Conservation (phyloP, 1,140 invertebrate genomes). For the Bathynomus jamesi region DNA sequence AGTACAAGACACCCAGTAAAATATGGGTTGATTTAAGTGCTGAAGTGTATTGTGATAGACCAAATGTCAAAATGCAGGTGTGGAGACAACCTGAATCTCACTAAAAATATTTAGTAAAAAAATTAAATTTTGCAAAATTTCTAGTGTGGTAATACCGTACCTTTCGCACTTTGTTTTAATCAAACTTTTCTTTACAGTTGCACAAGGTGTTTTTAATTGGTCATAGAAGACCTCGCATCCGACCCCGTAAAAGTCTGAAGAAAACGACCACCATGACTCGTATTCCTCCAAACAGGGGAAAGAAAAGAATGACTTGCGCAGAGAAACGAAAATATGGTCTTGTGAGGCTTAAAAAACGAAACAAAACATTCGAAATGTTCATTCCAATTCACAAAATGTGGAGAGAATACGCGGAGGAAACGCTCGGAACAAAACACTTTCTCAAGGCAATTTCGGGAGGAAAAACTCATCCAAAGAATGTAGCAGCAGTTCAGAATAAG, state of each 20-base stretch:
- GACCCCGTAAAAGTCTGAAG: neutral
- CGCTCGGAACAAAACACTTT: neutral
- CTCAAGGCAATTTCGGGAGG: too few species aligned
- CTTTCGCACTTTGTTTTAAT: too few species aligned
- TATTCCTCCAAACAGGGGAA: neutral
- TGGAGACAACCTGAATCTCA: too few species aligned
- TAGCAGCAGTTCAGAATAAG: constrained; percentile 21
- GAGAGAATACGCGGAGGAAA: neutral
- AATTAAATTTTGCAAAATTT: too few species aligned
- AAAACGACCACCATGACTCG: neutral
- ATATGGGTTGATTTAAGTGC: too few species aligned
- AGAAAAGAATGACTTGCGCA: neutral
- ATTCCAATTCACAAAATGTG: neutral
- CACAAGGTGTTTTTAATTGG: neutral
- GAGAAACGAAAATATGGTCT: neutral
- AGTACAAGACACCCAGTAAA: too few species aligned
- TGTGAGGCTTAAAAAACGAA: neutral
- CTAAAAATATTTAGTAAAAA: too few species aligned
- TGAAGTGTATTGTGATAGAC: too few species aligned
- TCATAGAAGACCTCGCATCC: neutral
- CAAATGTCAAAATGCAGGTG: too few species aligned
- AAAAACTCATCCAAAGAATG: too few species aligned
- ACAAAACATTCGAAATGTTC: neutral
- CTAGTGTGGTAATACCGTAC: too few species aligned
- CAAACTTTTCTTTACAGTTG: too few species aligned